Percentiles rank a stretch among this genome's conserved stretches.
These are phyloP conservation scores for Colletes gigas DNA, from an alignment of 1,140 invertebrate species.

Conservation along the genomic window DNA sequence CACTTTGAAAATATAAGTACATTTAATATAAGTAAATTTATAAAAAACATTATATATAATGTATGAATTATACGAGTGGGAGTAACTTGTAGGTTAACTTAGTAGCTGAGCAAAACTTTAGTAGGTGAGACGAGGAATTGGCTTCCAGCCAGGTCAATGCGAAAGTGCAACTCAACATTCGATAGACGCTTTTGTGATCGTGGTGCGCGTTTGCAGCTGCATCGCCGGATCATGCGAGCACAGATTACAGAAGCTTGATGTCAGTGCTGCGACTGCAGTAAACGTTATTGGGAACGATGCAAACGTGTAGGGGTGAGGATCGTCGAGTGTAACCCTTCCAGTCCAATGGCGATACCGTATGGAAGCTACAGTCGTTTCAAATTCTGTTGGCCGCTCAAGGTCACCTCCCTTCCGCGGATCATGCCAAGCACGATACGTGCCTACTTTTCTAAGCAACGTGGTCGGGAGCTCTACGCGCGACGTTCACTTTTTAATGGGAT, in stretches of 20 bases:
- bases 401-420: too few species aligned
- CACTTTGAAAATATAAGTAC: too few species aligned
- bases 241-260: slow-evolving; percentile 23
- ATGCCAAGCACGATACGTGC: too few species aligned
- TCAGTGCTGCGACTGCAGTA: slow-evolving; percentile 26
- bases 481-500: too few species aligned
- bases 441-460: too few species aligned
- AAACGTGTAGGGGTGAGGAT: neutral
- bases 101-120: slow-evolving; percentile 9
- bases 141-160: slow-evolving; percentile 48
- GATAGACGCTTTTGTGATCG: slow-evolving; percentile 11
- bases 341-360: slow-evolving; percentile 17
- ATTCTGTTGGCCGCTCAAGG: too few species aligned
- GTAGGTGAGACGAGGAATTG: slow-evolving; percentile 24
- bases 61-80: too few species aligned
- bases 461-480: too few species aligned
- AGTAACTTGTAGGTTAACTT: too few species aligned
- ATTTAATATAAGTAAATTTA: too few species aligned
- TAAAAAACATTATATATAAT: too few species aligned
- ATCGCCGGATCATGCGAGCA: slow-evolving; percentile 7
- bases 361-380: neutral
- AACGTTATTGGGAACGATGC: neutral
- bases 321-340: slow-evolving; percentile 5
- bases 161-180: slow-evolving; percentile 35
- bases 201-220: slow-evolving; percentile 12